Evolutionary conservation across 1,140 invertebrate species (phyloP).

Genomic region (Hyles euphorbiae): DNA sequence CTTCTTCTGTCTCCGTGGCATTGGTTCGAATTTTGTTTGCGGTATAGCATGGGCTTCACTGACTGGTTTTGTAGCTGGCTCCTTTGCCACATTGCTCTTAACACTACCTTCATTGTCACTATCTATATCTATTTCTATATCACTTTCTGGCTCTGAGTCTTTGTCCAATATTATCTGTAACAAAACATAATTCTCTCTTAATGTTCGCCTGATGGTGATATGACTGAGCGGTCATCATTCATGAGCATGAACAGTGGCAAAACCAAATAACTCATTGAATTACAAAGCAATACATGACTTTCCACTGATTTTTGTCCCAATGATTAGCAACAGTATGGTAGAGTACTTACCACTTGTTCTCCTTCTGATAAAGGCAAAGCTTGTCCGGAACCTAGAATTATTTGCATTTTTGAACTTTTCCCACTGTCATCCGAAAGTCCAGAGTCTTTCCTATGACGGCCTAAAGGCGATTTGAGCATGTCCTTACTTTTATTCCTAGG

Average conservation of each 20-base stretch:
- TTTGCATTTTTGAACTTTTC: constrained; percentile 68
- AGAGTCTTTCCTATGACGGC: constrained; percentile 48
- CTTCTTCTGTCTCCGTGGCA: constrained; percentile 56
- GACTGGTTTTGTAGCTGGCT: constrained; percentile 9
- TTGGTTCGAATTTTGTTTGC: constrained; percentile 51
- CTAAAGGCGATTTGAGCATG: constrained; percentile 45
- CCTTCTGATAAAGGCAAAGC: constrained; percentile 75
- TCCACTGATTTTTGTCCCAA: too few species aligned
- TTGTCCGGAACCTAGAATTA: constrained; percentile 71
- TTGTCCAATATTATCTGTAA: constrained; percentile 67
- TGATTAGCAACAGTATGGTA: too few species aligned
- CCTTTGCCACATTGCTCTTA: constrained; percentile 16
- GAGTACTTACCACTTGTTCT: constrained; percentile 76
- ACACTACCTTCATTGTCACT: constrained; percentile 54
- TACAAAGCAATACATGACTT: too few species aligned
- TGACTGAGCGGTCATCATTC: too few species aligned
- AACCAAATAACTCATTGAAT: too few species aligned
- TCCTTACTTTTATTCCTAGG: constrained; percentile 45
- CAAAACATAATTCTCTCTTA: constrained; percentile 4
- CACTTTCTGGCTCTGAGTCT: constrained; percentile 74
- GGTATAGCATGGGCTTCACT: constrained; percentile 42
- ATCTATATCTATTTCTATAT: constrained; percentile 77
- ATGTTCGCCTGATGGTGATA: too few species aligned
- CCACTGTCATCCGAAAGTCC: constrained; percentile 46
- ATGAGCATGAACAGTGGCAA: too few species aligned